Percentiles rank a stretch among this genome's conserved stretches.
Evolutionary conservation across 1,140 invertebrate genomes (phyloP).

Genomic region (Tetramorium simillimum): DNA sequence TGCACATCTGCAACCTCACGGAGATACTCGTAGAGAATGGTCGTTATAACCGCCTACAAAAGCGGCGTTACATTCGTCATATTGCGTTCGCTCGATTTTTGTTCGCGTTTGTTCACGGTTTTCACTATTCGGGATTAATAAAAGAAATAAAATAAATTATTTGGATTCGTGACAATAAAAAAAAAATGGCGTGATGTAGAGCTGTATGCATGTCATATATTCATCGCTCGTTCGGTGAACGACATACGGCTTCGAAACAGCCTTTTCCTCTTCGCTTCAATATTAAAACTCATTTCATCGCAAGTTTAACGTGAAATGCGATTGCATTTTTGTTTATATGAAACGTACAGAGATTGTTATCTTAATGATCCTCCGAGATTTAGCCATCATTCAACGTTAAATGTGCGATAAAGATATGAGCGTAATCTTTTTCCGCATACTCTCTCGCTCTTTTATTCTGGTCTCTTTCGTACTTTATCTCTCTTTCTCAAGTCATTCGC

Average conservation of each 20-base stretch:
- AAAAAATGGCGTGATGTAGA: constrained; percentile 8
- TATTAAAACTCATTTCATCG: neutral
- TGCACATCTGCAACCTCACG: neutral
- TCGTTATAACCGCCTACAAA: constrained; percentile 1
- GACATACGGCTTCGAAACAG: constrained; percentile 41
- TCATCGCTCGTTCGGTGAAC: constrained; percentile 13
- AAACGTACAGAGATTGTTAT: constrained; percentile 11
- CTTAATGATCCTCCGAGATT: neutral
- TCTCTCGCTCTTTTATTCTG: constrained; percentile 8
- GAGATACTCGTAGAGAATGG: neutral
- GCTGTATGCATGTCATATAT: neutral
- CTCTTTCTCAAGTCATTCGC: neutral
- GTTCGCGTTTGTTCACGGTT: neutral
- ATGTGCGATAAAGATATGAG: constrained; percentile 29
- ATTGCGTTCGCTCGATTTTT: constrained; percentile 20
- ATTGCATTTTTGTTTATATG: neutral
- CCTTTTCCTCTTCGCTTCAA: neutral
- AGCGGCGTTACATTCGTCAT: neutral
- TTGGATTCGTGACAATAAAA: constrained; percentile 4
- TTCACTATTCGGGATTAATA: neutral
- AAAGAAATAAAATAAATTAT: constrained; percentile 1
- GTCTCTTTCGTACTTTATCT: constrained; percentile 31
- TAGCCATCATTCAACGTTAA: constrained; percentile 10
- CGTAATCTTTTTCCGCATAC: neutral
- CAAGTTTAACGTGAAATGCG: constrained; percentile 40